These are phyloP conservation scores for Idaea straminata DNA, from an alignment of 2,888 invertebrate species.

Conservation along the genomic window DNA sequence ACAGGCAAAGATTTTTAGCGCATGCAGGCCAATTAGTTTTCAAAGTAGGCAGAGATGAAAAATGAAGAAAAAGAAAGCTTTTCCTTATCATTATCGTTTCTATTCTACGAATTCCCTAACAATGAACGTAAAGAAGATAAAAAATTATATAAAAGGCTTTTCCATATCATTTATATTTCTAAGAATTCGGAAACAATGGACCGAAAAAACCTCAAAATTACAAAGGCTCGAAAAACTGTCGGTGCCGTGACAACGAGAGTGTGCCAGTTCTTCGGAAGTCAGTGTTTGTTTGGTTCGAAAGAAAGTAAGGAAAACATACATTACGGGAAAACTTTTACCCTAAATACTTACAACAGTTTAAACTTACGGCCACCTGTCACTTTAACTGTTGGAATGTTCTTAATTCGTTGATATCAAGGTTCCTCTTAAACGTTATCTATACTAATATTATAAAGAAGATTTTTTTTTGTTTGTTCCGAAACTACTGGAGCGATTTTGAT, in stretches of 20 bases:
- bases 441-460: not conserved
- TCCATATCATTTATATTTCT: not conserved
- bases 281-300: slow-evolving; percentile 16
- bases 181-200: not conserved
- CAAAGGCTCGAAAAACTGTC: slow-evolving; percentile 12
- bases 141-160: not conserved
- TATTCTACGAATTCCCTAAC: too few relatives aligned
- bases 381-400: not conserved
- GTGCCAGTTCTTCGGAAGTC: slow-evolving; percentile 26
- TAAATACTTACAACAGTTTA: not conserved
- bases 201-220: slow-evolving; percentile 6
- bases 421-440: not conserved
- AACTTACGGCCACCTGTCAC: not conserved
- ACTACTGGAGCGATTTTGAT: too few relatives aligned
- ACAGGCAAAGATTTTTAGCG: too few relatives aligned
- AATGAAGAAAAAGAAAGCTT: not conserved
- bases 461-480: too few relatives aligned
- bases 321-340: not conserved
- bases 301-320: slow-evolving; percentile 24
- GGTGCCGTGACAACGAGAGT: slow-evolving; percentile 11
- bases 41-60: not conserved
- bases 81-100: too few relatives aligned
- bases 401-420: not conserved
- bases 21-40: not conserved
- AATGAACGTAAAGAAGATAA: too few relatives aligned